Conservation (phyloP, 2,888 invertebrate genomes). For the Punctoribates punctum region DNA sequence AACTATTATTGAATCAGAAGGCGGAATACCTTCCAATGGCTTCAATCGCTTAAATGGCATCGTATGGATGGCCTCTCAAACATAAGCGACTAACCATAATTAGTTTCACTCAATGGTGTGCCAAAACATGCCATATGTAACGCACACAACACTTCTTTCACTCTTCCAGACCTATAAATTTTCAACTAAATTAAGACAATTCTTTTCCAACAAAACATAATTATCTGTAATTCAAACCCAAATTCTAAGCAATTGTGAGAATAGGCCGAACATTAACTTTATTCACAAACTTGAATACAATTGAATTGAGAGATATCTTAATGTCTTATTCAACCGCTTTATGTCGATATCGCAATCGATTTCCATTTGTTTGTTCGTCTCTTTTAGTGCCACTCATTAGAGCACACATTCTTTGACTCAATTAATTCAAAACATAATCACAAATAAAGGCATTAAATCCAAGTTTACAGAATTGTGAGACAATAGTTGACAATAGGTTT, state of each 20-base stretch:
- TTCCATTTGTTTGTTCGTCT: slow-evolving; percentile 10
- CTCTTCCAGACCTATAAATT: slow-evolving; percentile 1
- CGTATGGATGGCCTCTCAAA: slow-evolving; percentile 13
- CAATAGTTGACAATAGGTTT: too few species aligned
- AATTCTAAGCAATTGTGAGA: too few species aligned
- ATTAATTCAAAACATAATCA: too few species aligned
- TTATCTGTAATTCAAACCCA: not conserved
- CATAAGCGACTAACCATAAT: slow-evolving; percentile 27
- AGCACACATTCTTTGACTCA: not conserved
- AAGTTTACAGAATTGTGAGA: too few species aligned
- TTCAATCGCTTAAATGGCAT: too few species aligned
- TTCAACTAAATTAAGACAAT: not conserved
- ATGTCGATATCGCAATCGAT: not conserved
- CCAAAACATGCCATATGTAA: not conserved
- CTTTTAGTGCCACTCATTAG: not conserved
- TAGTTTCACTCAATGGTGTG: not conserved
- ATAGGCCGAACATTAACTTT: too few species aligned
- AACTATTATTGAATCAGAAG: slow-evolving; percentile 22
- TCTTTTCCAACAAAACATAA: not conserved
- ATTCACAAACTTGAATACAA: too few species aligned
- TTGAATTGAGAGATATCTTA: too few species aligned
- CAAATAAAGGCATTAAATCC: too few species aligned
- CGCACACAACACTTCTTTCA: not conserved
- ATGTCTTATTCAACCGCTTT: too few species aligned
- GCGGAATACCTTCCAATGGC: not conserved